Evolutionary conservation across 2,113 vertebrate genomes (phyloP).

Genomic region (Hippolais icterina): DNA sequence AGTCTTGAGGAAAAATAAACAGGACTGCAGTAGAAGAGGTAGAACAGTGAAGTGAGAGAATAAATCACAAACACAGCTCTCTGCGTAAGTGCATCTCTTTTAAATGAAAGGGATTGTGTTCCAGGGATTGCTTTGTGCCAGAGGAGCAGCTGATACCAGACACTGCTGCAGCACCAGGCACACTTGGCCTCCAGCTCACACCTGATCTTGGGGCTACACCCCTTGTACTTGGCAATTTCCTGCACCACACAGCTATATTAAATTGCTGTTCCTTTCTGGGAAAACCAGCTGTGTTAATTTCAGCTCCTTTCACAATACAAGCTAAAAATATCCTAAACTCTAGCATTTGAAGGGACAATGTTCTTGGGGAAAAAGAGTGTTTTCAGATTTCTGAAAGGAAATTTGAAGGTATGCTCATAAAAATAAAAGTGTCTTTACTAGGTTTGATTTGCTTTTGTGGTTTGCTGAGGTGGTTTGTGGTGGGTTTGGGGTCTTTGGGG

Average conservation of each 20-base stretch:
- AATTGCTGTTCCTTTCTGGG: background rate
- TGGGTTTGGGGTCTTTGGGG: background rate
- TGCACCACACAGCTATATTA: background rate
- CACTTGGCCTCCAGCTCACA: background rate
- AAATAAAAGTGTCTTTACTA: background rate
- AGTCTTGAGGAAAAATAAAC: background rate
- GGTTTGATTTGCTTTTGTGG: background rate
- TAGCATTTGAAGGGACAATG: background rate
- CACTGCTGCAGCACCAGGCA: background rate
- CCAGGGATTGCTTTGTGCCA: background rate
- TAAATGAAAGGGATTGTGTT: background rate
- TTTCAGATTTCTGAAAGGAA: constrained; percentile 30
- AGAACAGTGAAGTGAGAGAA: background rate
- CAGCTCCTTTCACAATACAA: constrained; percentile 2
- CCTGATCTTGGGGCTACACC: background rate
- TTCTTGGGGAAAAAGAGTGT: background rate
- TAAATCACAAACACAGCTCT: background rate
- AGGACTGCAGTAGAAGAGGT: background rate
- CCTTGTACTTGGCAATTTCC: background rate
- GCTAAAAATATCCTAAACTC: background rate
- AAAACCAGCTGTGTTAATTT: constrained; percentile 42
- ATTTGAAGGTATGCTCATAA: background rate
- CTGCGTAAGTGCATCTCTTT: background rate
- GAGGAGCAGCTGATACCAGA: background rate
- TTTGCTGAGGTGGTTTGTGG: background rate